These are phyloP conservation scores for Sparidentex hasta DNA, from an alignment of 2,797 vertebrate species.

Conservation along the genomic window DNA sequence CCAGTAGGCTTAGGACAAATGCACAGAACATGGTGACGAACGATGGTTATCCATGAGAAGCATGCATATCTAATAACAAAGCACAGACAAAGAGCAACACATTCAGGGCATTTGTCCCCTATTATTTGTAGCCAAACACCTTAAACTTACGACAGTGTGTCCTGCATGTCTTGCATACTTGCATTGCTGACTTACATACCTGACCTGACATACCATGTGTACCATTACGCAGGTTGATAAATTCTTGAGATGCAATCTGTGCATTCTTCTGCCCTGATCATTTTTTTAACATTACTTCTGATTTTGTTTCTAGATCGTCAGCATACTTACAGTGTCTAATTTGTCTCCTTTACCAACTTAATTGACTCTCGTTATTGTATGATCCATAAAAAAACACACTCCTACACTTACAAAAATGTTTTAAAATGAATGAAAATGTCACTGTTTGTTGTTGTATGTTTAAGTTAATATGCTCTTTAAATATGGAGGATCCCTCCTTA, in stretches of 20 bases:
- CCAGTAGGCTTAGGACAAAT: conserved; percentile 8
- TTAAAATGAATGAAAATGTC: too few relatives aligned
- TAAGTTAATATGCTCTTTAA: too few relatives aligned
- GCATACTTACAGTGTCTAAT: too few relatives aligned
- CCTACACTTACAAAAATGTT: too few relatives aligned
- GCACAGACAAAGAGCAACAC: conserved; percentile 7
- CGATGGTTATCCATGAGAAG: conserved; percentile 12
- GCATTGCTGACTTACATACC: not conserved
- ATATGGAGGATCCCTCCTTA: too few relatives aligned
- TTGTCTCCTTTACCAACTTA: not conserved
- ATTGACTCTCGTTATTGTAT: not conserved
- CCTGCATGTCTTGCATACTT: conserved; percentile 5
- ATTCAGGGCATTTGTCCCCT: conserved; percentile 7
- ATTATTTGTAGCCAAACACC: not conserved
- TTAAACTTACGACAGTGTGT: not conserved
- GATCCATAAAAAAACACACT: too few relatives aligned
- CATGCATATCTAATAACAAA: conserved; percentile 21
- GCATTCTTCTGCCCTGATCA: not conserved
- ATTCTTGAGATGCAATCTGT: not conserved
- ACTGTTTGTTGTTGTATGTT: too few relatives aligned
- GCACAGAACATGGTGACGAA: conserved; percentile 13
- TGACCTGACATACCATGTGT: too few relatives aligned
- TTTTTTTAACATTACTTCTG: too few relatives aligned
- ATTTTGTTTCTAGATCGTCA: too few relatives aligned
- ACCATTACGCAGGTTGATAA: not conserved